phyloP scores from a whole-genome alignment of 1,140 invertebrate species.

The Lepidurus apus region DNA sequence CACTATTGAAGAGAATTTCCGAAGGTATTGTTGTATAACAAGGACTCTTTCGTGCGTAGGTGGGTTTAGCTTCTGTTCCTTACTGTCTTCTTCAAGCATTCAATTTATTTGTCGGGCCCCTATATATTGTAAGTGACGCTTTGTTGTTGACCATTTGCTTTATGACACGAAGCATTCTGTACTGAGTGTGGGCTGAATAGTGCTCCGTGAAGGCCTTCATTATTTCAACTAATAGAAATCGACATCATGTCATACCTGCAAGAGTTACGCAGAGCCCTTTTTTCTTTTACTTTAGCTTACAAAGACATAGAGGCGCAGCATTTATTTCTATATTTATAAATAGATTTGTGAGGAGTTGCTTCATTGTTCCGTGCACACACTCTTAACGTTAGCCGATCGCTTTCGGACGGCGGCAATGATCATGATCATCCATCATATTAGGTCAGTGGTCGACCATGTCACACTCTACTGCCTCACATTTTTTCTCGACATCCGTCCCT shows the following conservation, averaged over 20 bases:
- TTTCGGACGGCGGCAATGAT: background rate
- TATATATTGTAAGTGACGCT: background rate
- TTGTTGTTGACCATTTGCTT: background rate
- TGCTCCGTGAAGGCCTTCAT: background rate
- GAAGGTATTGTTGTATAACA: too few species aligned
- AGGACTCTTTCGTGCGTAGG: too few species aligned
- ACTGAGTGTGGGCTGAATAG: background rate
- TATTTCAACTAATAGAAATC: too few species aligned
- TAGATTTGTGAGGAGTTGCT: background rate
- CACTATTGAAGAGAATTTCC: too few species aligned
- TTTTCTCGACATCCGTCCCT: conserved; percentile 8
- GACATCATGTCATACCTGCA: too few species aligned
- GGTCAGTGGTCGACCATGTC: conserved; percentile 2
- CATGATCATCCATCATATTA: background rate
- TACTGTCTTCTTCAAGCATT: background rate
- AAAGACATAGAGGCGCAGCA: background rate
- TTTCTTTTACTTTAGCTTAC: background rate
- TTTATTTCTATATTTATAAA: background rate
- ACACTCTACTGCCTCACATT: background rate
- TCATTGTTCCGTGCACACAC: background rate
- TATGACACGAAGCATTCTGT: background rate
- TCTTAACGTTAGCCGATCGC: background rate
- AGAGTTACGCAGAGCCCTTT: background rate
- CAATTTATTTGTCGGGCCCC: background rate
- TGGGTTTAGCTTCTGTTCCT: too few species aligned